Conservation (phyloP, 2,888 invertebrate genomes). For the Drosophila phalerata region DNA sequence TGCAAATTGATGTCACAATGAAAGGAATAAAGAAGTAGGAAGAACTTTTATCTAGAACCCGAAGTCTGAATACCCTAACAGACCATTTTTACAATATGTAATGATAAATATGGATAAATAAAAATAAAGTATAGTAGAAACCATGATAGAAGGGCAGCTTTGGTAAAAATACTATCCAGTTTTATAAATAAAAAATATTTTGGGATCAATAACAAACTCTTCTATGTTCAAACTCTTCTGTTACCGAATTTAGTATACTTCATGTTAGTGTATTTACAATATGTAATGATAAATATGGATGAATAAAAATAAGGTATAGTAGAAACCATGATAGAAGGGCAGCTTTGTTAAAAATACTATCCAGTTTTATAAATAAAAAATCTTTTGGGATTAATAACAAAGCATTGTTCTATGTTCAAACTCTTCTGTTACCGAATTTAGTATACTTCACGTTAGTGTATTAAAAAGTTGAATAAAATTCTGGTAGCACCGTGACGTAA, state of each 20-base stretch:
- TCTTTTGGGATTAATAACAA: too few species aligned
- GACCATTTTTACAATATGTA: background rate
- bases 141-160: too few species aligned
- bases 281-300: background rate
- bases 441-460: slow-evolving; percentile 2
- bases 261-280: slow-evolving; percentile 4
- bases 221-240: too few species aligned
- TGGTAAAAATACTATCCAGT: too few species aligned
- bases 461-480: slow-evolving; percentile 51
- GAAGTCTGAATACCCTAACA: background rate
- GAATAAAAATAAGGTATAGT: background rate
- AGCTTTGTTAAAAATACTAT: too few species aligned
- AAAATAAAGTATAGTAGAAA: background rate
- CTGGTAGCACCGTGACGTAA: slow-evolving; percentile 78
- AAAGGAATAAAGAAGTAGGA: slow-evolving; percentile 16
- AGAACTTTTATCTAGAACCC: background rate
- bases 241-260: background rate
- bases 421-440: too few species aligned
- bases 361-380: too few species aligned
- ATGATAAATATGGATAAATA: background rate
- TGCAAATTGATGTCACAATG: slow-evolving; percentile 66
- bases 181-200: too few species aligned
- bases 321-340: too few species aligned
- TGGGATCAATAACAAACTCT: too few species aligned
- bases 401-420: too few species aligned